Evolutionary conservation across 2,113 vertebrate species (phyloP), one percentile per base, ranked within the genome.

Genomic region (Chaenocephalus aceratus): DNA sequence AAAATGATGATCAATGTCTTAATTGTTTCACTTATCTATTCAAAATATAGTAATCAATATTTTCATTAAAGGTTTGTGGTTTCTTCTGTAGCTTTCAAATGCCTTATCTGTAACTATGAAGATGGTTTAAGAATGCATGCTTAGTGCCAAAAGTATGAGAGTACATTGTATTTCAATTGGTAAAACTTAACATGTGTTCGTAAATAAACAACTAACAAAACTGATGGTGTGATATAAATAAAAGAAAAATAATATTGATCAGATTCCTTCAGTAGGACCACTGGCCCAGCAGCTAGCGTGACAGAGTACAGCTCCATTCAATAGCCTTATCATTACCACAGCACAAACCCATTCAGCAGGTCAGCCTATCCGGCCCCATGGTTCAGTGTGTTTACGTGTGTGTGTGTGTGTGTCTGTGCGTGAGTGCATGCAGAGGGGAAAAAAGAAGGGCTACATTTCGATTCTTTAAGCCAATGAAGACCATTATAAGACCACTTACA

Each of bases 301-400:
- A 92, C 88, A 88, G 83, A 77, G 85, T 80, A 90, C 78, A 89
- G 90, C 91, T 90, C 76, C 87, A 92, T 93, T 91, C 93, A 85
- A 93, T 90, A 91, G 72, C 77, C 90, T 90, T 88, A 93, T 93
- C 89, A 90, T 94, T 91, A 93, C 86, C 83, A 72, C 79, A 87
- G 86, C 84, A 90, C 86, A 81, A 85, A 87, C 80, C 74, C 88
- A 82, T 85, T 85, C 91, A 88, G 79, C 72, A 81, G 89, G 93
- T 91, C 88, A 90, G 64, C 73, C 80, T 80, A 83, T 87, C 87
- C 91, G 89, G 83, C 87, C 79, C 63, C 56, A 30, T 44, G 46
- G 49, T 82, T 84, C 66, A 26, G 49, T 77, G 74, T 64, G 59
- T 45, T 45, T 46, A 60, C 10, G 3, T 64, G 45, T 53, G 51